phyloP scores from a whole-genome alignment of 1,140 invertebrate genomes.

The Megalopta genalis region DNA sequence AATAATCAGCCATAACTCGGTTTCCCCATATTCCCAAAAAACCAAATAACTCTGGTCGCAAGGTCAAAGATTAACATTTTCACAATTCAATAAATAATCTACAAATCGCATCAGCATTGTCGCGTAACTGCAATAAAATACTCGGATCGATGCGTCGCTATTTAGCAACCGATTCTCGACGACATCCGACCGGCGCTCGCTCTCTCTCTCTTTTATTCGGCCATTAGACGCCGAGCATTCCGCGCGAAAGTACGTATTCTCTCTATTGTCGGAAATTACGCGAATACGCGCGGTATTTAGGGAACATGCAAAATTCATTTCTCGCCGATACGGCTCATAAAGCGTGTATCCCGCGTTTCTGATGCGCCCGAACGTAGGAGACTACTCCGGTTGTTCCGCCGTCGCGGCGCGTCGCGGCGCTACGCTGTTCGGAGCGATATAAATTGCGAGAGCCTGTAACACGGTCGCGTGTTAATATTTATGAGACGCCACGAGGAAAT shows the following conservation, averaged over 20 bases:
- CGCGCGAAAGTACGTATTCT: neutral
- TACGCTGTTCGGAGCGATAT: neutral
- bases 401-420: too few species aligned
- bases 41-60: too few species aligned
- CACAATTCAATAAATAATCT: too few species aligned
- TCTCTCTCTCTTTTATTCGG: neutral
- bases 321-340: neutral
- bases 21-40: too few species aligned
- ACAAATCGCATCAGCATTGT: too few species aligned
- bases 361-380: neutral
- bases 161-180: too few species aligned
- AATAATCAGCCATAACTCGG: too few species aligned
- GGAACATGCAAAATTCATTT: neutral
- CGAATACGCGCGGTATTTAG: neutral
- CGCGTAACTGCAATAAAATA: too few species aligned
- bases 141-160: too few species aligned
- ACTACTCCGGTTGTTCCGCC: too few species aligned
- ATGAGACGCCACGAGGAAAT: slow-evolving; percentile 16
- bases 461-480: slow-evolving; percentile 25
- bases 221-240: neutral
- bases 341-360: neutral
- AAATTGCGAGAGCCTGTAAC: slow-evolving; percentile 19
- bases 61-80: too few species aligned
- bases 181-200: too few species aligned
- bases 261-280: neutral